Evolutionary conservation across 2,888 invertebrate species (phyloP), one percentile per base, ranked within the genome.

Genomic region (Eilema griseolum): DNA sequence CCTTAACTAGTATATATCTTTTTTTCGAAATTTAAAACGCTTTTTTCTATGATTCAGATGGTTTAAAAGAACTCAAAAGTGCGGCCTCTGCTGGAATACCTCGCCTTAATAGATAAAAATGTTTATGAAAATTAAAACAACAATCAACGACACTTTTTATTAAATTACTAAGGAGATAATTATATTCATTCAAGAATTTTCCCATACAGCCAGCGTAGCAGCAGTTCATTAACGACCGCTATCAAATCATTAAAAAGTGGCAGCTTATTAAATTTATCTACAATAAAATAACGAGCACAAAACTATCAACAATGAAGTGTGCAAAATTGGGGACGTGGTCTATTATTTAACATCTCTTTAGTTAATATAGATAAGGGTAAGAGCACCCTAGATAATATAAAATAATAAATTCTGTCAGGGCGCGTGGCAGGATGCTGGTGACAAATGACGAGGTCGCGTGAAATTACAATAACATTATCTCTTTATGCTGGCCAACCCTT

Each of bases 341-440:
- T 80, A 87, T 90, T 88, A 89, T 90, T 91, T 92, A 91, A 91
- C 89, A 86, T 89, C 84, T 89, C 81, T 82, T 85, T 82, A 84
- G 85, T 89, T 90, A 90, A 88, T 90, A 86, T 89, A 92, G 90
- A 90, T 92, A 89, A 89, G 93, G 92, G 92, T 91, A 86, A 80
- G 74, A 79, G 80, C 85, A 89, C 91, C 92, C 92, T 83, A 88
- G 89, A 92, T 91, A 90, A 91, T 88, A 90, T 90, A 88, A 90
- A 89, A 92, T 92, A 94, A 94, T 95, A 93, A 93, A 94, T 93
- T 91, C 87, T 83, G 80, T 72, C 84, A 82, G 87, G 85, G 88
- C 94, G 93, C 94, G 95, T 94, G 93, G 86, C 94, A 92, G 95
- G 95, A 95, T 94, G 95, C 95, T 95, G 95, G 92, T 92, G 95